Percentiles rank a stretch among this genome's conserved stretches.
phyloP scores from a whole-genome alignment of 1,140 invertebrate species.

The Ephestia elutella region DNA sequence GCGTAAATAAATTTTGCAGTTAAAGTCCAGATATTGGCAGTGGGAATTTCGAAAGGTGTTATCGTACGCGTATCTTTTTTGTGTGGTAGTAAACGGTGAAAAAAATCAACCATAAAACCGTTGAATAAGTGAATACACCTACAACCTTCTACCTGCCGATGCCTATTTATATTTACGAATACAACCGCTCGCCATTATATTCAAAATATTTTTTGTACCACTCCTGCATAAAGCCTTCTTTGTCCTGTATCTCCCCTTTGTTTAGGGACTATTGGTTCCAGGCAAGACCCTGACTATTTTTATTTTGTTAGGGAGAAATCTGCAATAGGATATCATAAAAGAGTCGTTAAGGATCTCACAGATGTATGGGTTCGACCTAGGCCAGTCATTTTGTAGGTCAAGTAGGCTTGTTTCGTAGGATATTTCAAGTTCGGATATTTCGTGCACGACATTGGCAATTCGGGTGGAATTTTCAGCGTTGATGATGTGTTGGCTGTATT shows the following conservation, averaged over 20 bases:
- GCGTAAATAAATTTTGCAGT: neutral
- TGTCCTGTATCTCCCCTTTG: conserved; percentile 43
- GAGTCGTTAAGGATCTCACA: neutral
- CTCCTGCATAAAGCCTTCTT: conserved; percentile 49
- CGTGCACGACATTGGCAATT: too few relatives aligned
- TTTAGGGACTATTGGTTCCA: conserved; percentile 28
- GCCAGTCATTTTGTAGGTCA: neutral
- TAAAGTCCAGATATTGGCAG: conserved; percentile 16
- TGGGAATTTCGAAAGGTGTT: conserved; percentile 67
- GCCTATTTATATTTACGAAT: conserved; percentile 52
- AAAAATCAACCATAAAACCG: conserved; percentile 49
- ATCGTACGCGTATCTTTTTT: conserved; percentile 32
- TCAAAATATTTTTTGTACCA: conserved; percentile 47
- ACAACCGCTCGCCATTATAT: conserved; percentile 49
- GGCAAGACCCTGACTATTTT: conserved; percentile 15
- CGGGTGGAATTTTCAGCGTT: too few relatives aligned
- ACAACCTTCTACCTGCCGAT: conserved; percentile 62
- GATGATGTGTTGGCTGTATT: too few relatives aligned
- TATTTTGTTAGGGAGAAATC: neutral
- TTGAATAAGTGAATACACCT: conserved; percentile 60
- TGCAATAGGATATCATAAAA: neutral
- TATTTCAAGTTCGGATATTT: too few relatives aligned
- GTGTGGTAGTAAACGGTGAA: conserved; percentile 26
- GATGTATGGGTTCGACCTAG: neutral
- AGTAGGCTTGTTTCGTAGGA: too few relatives aligned